phyloP scores from a whole-genome alignment of 1,140 invertebrate genomes.

The roundworm (Caenorhabditis elegans) region WBcel235 BX284605.5:13146501-13147000 shows the following conservation, averaged over 20 bases:
- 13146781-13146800: no score
- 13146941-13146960: not conserved
- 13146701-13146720: not conserved
- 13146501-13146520: not conserved
- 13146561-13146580: not conserved
- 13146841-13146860: no score
- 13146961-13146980: not conserved
- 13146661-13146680: not conserved
- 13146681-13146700: not conserved
- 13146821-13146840: no score
- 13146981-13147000: not conserved
- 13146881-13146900: no score
- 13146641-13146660: not conserved
- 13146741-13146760: no score
- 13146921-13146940: not conserved
- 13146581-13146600: not conserved
- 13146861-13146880: no score
- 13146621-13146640: conserved; percentile 6
- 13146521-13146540: not conserved
- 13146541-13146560: not conserved
- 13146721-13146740: no score
- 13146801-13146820: no score
- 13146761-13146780: no score
- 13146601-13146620: not conserved
- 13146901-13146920: not conserved